These are phyloP conservation scores for Cebus imitator DNA, from an alignment of 2,113 vertebrate genomes.

Conservation along the genomic window DNA sequence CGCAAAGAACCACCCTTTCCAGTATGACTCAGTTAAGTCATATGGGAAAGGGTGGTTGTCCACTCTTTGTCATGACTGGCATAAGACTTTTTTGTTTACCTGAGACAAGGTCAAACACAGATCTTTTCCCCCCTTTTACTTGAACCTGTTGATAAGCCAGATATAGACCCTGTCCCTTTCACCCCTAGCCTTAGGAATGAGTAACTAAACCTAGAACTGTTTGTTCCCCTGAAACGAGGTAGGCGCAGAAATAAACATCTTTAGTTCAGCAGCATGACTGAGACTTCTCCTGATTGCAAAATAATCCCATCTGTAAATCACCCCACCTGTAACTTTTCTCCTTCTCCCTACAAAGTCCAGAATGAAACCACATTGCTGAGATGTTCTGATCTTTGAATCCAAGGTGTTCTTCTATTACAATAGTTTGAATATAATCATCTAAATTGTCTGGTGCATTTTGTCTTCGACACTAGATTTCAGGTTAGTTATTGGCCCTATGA, in stretches of 20 bases:
- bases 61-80: neutral
- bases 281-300: neutral
- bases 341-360: neutral
- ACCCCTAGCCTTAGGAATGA: neutral
- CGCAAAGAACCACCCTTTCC: neutral
- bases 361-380: neutral
- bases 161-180: neutral
- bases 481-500: neutral
- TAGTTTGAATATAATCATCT: neutral
- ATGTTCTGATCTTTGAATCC: neutral
- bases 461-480: neutral
- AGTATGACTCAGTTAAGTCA: neutral
- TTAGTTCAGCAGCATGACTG: neutral
- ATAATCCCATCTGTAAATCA: neutral
- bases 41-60: neutral
- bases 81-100: neutral
- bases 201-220: neutral
- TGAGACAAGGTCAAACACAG: neutral
- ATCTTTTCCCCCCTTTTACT: neutral
- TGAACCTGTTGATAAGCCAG: neutral
- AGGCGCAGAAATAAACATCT: neutral
- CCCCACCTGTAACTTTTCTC: too few species aligned
- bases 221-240: neutral
- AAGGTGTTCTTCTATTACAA: fast-evolving
- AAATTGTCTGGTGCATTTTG: neutral